Base-by-base conservation (phyloP, 2,797 vertebrate genomes). In the Darevskia nairensis region DNA sequence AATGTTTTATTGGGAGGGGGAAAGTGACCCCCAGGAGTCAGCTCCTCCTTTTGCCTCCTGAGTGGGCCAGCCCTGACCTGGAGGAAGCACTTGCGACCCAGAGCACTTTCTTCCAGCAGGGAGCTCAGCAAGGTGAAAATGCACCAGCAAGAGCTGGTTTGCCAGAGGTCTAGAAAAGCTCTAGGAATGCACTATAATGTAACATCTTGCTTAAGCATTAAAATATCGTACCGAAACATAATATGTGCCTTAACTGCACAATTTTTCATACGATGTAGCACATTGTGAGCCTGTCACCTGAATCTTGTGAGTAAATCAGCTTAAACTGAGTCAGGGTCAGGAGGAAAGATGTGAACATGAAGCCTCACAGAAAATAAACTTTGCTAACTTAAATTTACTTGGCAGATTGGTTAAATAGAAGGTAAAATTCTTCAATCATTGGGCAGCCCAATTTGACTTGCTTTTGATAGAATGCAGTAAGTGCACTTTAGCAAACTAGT, bases 401-500 rank as follows among this genome's bases (percentile, higher is more conserved):
- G 13, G 8, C 46, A 32, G n/a, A 32, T 32, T 61, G n/a, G 29
- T 71, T 1, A 1, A 39, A 90, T 83, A 69, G 68, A 0, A 81
- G 27, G 0, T 75, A 0, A 13, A 90, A 50, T 15, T 69, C 89
- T 86, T n/a, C 69, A 85, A 69, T 2, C 21, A 72, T 3, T 71
- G 84, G 6, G 13, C 39, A 23, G 0, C 13, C 85, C 55, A 3
- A 0, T 68, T 93, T 90, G 87, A 85, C 46, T 92, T n/a, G 21
- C 72, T 87, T 75, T 82, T 89, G 76, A 78, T 39, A 1, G 39
- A 15, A 3, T 59, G 8, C 27, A 87, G 87, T 8, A 59, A 39
- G 78, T 76, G 25, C 59, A 85, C 87, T 82, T 86, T 66, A 86
- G 41, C 8, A 84, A 84, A 15, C 25, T 85, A 61, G 10, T 82